Conservation (phyloP, 2,888 invertebrate species). For the Meghimatium bilineatum region DNA sequence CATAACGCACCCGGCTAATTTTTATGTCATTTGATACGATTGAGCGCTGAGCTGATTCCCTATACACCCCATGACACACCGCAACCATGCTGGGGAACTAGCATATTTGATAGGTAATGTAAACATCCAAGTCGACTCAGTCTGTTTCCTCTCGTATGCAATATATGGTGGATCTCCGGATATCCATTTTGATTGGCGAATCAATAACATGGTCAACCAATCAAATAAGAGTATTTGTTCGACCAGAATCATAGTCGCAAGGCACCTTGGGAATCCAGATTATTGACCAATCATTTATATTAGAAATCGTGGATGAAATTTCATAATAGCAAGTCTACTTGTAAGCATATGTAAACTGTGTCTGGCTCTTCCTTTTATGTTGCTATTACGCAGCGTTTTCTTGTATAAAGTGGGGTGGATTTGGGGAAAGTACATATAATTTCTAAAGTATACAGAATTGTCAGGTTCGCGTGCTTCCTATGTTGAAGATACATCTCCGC, state of each 20-base stretch:
- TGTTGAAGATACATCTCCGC: no score
- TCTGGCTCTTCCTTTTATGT: no score
- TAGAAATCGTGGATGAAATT: neutral
- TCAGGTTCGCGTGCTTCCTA: no score
- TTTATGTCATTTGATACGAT: neutral
- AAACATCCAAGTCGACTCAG: constrained; percentile 23
- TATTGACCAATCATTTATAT: neutral
- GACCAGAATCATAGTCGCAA: neutral
- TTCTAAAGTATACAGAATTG: no score
- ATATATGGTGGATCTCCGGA: constrained; percentile 2
- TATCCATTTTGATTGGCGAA: constrained; percentile 3
- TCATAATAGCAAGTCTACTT: neutral
- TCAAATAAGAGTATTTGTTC: constrained; percentile 18
- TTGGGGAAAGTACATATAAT: no score
- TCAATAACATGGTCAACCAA: constrained; percentile 27
- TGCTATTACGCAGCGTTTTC: no score
- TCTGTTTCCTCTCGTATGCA: constrained; percentile 14
- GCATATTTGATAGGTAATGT: constrained; percentile 6
- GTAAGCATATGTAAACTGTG: no score
- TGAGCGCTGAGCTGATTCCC: neutral
- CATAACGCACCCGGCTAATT: neutral
- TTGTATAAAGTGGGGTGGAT: no score
- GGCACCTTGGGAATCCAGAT: neutral
- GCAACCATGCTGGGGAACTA: neutral
- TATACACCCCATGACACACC: neutral